Evolutionary conservation across 2,888 invertebrate species (phyloP), one percentile per base, ranked within the genome.

Genomic region (Drosophila merina): DNA sequence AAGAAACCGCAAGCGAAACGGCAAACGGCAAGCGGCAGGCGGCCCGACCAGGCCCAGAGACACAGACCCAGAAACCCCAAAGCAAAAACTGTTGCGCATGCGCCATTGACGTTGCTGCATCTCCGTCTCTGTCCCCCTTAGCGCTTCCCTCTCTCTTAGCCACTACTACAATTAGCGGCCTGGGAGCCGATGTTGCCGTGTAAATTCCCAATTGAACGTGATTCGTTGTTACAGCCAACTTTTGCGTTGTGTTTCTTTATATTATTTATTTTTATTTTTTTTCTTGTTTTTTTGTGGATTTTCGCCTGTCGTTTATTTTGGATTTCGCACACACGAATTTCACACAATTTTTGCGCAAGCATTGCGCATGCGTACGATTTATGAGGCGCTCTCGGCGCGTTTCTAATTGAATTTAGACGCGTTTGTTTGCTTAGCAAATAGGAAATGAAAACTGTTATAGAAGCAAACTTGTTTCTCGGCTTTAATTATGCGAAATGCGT

Each of bases 51-150:
- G 33, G 33, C 36, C 57, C 59, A 49, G 71, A 72, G 64, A 70
- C 86, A 86, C 76, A 86, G 86, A 85, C 85, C 85, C 85, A 85
- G 86, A 85, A 85, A 85, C 82, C 78, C 66, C 70, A 77, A 83
- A 83, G 66, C 67, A 59, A 67, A 67, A 74, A 64, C 54, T 59
- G 76, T 79, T 80, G 83, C 80, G 82, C 80, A 76, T 75, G 84
- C 85, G 77, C 77, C 70, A 58, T 69, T 54, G 76, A 62, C 42
- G 60, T 38, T 55, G 51, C 49, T 55, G 55, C 59, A 38, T 31
- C 49, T 40, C 12, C 12, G 20, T 42, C 47, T 4, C 31, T 20
- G 14, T 9, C 14, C 14, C 31, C 31, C 9, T 14, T 20, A 5
- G 30, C 10, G 8, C 26, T 1, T 28, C 66, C 40, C 31, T 42